Conservation (phyloP, 2,797 vertebrate species). For the Anas acuta region DNA sequence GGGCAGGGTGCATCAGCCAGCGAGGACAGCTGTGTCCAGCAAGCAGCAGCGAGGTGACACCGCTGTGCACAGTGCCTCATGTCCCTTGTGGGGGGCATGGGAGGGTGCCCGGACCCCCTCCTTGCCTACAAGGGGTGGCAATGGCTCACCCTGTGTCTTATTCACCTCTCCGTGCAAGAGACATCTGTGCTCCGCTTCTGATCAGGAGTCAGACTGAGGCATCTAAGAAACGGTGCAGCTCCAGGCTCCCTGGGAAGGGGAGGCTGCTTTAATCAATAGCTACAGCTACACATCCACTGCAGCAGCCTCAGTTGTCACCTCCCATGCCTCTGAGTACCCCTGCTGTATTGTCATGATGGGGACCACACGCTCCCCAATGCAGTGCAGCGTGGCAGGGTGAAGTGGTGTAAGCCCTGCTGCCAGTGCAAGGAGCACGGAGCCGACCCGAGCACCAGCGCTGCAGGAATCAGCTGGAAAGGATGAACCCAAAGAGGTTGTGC, state of each 20-base stretch:
- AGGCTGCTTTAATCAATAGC: neutral
- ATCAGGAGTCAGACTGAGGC: neutral
- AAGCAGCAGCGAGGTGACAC: neutral
- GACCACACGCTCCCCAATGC: accelerated
- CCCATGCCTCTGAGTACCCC: neutral
- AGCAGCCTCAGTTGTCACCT: neutral
- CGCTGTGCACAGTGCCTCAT: too few species aligned
- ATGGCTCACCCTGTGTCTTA: neutral
- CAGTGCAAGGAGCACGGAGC: neutral
- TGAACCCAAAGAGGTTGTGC: neutral
- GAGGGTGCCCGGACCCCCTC: neutral
- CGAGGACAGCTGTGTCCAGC: neutral
- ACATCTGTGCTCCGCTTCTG: neutral
- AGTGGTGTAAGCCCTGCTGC: neutral
- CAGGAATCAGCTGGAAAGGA: neutral
- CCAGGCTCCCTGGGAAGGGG: neutral
- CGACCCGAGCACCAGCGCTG: accelerated
- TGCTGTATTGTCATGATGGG: too few species aligned
- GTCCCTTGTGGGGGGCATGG: neutral
- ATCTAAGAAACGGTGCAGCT: neutral
- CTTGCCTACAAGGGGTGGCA: neutral
- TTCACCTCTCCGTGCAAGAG: neutral
- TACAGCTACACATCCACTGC: neutral
- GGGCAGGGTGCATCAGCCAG: neutral
- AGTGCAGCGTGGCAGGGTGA: neutral